Conservation (phyloP, 2,888 invertebrate species). For the Nasonovia ribisnigri region DNA sequence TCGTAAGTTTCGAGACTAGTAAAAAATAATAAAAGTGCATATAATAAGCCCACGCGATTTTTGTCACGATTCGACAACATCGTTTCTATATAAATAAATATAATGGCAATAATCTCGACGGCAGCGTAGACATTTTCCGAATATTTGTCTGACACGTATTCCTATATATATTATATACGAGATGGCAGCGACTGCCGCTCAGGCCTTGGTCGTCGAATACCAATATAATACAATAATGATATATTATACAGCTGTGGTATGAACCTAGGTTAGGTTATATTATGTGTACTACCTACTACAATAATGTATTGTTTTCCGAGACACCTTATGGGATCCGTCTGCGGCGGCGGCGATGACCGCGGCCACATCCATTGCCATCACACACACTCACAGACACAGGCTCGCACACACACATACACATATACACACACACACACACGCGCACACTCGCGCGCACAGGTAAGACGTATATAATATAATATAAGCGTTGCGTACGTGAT, state of each 20-base stretch:
- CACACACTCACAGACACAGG: background rate
- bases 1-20: background rate
- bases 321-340: constrained; percentile 49
- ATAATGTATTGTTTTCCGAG: constrained; percentile 14
- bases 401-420: background rate
- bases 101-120: background rate
- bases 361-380: background rate
- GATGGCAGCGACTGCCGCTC: background rate
- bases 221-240: background rate
- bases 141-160: background rate
- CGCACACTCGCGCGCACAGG: background rate
- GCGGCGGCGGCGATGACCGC: constrained; percentile 38
- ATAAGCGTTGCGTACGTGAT: constrained; percentile 44
- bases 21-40: background rate
- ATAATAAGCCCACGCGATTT: background rate
- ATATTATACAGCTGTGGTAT: background rate
- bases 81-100: background rate
- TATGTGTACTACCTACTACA: background rate
- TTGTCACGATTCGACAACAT: background rate
- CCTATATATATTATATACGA: background rate
- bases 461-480: background rate
- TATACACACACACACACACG: background rate
- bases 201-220: background rate
- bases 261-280: constrained; percentile 11
- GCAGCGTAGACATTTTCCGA: background rate